phyloP scores from a whole-genome alignment of 2,113 vertebrate species.

The Nematolebias whitei region DNA sequence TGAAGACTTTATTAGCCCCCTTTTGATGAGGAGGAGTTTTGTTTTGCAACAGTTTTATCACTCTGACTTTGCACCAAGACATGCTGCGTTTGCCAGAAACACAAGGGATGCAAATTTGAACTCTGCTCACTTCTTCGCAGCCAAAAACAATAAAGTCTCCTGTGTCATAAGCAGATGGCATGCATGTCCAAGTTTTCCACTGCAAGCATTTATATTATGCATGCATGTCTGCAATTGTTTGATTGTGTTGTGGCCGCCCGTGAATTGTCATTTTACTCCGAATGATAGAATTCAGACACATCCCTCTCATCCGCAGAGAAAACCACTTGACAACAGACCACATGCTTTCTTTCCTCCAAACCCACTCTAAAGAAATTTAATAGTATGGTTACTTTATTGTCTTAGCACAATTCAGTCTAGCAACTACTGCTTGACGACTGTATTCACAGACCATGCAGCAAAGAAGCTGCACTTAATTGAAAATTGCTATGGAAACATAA shows the following conservation, averaged over 20 bases:
- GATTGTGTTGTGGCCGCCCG: constrained; percentile 46
- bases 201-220: constrained; percentile 27
- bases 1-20: constrained; percentile 77
- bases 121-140: constrained; percentile 43
- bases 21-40: constrained; percentile 76
- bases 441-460: constrained; percentile 65
- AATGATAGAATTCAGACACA: constrained; percentile 44
- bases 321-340: constrained; percentile 53
- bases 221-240: constrained; percentile 44
- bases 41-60: constrained; percentile 71
- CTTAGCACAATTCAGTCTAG: constrained; percentile 56
- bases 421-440: constrained; percentile 66
- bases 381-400: constrained; percentile 53
- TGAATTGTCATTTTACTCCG: constrained; percentile 56
- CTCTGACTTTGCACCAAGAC: constrained; percentile 52
- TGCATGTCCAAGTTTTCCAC: constrained; percentile 26
- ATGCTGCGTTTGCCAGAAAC: constrained; percentile 54
- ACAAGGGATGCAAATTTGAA: constrained; percentile 55
- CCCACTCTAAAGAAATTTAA: constrained; percentile 58
- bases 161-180: constrained; percentile 53
- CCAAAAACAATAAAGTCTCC: constrained; percentile 32
- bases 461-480: constrained; percentile 29
- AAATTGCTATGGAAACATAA: constrained; percentile 29
- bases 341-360: constrained; percentile 30
- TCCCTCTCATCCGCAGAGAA: constrained; percentile 40